Evolutionary conservation across 1,140 invertebrate genomes (phyloP).

Genomic region (Charaxes varanes): DNA sequence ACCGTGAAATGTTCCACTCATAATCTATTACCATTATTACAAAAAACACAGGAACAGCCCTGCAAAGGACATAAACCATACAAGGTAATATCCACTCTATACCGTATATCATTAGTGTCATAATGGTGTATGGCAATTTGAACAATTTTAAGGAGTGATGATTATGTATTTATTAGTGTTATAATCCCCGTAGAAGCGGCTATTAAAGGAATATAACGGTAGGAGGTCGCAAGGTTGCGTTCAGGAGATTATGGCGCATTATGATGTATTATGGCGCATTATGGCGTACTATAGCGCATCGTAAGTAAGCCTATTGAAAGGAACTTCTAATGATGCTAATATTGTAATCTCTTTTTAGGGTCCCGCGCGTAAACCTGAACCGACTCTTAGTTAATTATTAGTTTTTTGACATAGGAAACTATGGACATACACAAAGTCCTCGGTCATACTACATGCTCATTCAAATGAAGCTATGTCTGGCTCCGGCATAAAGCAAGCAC

Average conservation of each 20-base stretch:
- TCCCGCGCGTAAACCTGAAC: too few species aligned
- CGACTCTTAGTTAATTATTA: too few species aligned
- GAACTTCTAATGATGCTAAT: conserved; percentile 9
- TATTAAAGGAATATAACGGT: conserved; percentile 20
- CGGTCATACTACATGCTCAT: too few species aligned
- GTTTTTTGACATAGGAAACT: too few species aligned
- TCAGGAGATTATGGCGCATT: conserved; percentile 25
- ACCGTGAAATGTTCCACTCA: conserved; percentile 37
- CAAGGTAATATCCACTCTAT: too few species aligned
- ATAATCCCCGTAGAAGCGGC: conserved; percentile 14
- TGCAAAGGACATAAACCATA: too few species aligned
- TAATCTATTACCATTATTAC: conserved; percentile 29
- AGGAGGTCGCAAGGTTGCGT: conserved; percentile 19
- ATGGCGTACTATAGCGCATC: too few species aligned
- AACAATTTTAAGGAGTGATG: neutral
- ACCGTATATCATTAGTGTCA: neutral
- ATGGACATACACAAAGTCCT: too few species aligned
- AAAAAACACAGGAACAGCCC: conserved; percentile 8
- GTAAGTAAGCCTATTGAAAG: conserved; percentile 15
- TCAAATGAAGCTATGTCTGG: too few species aligned
- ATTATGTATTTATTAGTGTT: conserved; percentile 1
- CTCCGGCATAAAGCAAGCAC: too few species aligned
- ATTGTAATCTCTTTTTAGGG: neutral
- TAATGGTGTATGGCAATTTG: neutral
- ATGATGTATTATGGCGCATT: too few species aligned